A percentile compares a stretch with the other conserved stretches of the same genome.
phyloP scores from a whole-genome alignment of 2,113 vertebrate genomes.

The Sinocyclocheilus rhinocerous region DNA sequence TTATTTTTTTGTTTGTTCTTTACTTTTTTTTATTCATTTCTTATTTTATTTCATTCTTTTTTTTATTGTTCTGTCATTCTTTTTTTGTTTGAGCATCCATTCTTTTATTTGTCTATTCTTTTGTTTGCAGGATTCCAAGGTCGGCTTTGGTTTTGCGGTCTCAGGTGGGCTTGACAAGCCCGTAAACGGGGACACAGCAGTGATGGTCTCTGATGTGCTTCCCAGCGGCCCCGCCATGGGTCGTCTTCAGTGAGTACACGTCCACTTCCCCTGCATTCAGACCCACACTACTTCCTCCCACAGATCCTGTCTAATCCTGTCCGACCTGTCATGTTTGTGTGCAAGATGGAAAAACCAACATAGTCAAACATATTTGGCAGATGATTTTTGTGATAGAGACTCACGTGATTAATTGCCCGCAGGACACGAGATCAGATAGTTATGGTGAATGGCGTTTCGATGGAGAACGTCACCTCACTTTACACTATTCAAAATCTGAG shows the following conservation, averaged over 20 bases:
- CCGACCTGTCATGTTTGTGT: conserved; percentile 48
- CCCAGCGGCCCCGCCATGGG: conserved; percentile 85
- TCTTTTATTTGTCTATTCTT: neutral
- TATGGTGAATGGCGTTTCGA: conserved; percentile 91
- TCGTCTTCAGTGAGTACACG: conserved; percentile 84
- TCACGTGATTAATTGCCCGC: conserved; percentile 20
- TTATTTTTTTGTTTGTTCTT: too few relatives aligned
- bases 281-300: neutral
- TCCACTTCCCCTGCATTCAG: too few relatives aligned
- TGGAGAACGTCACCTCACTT: conserved; percentile 85
- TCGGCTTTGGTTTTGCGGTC: conserved; percentile 92
- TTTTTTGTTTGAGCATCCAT: neutral
- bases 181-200: conserved; percentile 72
- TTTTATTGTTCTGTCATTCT: neutral
- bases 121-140: conserved; percentile 80
- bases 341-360: neutral
- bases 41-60: too few relatives aligned
- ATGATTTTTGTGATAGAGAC: neutral
- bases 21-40: too few relatives aligned
- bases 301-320: conserved; percentile 43
- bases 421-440: conserved; percentile 89
- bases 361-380: neutral
- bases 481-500: conserved; percentile 90
- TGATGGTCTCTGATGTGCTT: conserved; percentile 90
- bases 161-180: conserved; percentile 87